Evolutionary conservation across 2,797 vertebrate genomes (phyloP).

Genomic region (Leptatherina wallacei): DNA sequence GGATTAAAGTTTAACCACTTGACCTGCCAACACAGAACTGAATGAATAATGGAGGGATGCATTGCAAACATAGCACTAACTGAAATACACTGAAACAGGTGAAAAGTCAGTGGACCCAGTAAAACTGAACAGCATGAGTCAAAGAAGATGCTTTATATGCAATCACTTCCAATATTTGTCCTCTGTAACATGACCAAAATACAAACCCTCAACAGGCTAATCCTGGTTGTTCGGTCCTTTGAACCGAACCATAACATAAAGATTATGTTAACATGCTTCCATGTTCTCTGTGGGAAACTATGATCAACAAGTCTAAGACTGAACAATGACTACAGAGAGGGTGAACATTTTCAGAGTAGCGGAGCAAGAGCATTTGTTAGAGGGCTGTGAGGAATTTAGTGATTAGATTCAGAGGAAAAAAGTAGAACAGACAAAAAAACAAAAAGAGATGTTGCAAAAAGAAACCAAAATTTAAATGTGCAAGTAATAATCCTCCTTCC

Average conservation of each 20-base stretch:
- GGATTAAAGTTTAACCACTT: conserved; percentile 42
- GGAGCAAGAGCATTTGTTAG: background rate
- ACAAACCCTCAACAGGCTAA: background rate
- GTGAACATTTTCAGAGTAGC: background rate
- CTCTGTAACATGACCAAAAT: background rate
- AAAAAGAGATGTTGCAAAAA: background rate
- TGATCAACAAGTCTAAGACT: background rate
- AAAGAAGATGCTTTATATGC: background rate
- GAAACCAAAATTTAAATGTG: background rate
- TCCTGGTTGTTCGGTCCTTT: no score
- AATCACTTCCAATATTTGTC: background rate
- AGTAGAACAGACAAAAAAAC: background rate
- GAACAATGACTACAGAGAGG: background rate
- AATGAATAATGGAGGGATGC: conserved; percentile 28
- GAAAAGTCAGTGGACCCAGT: conserved; percentile 20
- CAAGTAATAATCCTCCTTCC: background rate
- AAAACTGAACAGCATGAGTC: conserved; percentile 8
- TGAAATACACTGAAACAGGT: conserved; percentile 25
- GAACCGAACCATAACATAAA: no score
- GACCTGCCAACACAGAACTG: conserved; percentile 20
- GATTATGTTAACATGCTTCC: no score
- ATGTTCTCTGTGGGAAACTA: background rate
- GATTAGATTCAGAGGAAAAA: background rate
- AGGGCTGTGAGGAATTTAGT: background rate
- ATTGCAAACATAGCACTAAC: conserved; percentile 18